Conservation (phyloP, 2,888 invertebrate species). For the Xestia c-nigrum region DNA sequence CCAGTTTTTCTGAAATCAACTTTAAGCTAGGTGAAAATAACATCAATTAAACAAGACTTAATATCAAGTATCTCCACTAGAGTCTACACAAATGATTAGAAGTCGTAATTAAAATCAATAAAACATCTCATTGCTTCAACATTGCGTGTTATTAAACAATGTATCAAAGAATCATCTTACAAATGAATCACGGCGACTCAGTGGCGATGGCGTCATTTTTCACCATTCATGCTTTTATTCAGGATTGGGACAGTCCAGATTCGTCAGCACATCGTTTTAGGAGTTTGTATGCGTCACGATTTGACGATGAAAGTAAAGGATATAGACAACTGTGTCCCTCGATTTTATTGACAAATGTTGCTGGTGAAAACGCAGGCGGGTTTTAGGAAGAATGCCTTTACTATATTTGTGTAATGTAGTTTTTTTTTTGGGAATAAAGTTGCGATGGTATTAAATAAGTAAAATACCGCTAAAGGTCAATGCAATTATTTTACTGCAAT, state of each 20-base stretch:
- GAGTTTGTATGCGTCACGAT: constrained; percentile 32
- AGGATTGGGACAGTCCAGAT: constrained; percentile 22
- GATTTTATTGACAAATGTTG: not conserved
- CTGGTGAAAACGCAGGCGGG: not conserved
- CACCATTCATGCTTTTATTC: constrained; percentile 29
- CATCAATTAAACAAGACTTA: not conserved
- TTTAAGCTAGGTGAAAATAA: not conserved
- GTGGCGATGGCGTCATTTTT: constrained; percentile 41
- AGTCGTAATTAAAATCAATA: constrained; percentile 31
- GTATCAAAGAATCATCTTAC: constrained; percentile 34
- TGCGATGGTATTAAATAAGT: not conserved
- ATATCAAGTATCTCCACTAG: not conserved
- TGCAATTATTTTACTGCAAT: not conserved
- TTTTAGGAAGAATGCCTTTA: not conserved
- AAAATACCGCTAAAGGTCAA: not conserved
- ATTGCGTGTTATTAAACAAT: constrained; percentile 22
- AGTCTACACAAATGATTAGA: not conserved
- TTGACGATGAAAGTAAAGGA: not conserved
- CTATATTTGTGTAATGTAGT: too few relatives aligned
- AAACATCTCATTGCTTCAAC: constrained; percentile 13
- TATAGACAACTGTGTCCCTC: not conserved
- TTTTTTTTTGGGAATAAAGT: not conserved
- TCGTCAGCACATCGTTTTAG: constrained; percentile 43
- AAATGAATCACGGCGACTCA: constrained; percentile 46
- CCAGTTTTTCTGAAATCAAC: not conserved